phyloP scores from a whole-genome alignment of 2,888 invertebrate genomes.

The Girardia tigrina region DNA sequence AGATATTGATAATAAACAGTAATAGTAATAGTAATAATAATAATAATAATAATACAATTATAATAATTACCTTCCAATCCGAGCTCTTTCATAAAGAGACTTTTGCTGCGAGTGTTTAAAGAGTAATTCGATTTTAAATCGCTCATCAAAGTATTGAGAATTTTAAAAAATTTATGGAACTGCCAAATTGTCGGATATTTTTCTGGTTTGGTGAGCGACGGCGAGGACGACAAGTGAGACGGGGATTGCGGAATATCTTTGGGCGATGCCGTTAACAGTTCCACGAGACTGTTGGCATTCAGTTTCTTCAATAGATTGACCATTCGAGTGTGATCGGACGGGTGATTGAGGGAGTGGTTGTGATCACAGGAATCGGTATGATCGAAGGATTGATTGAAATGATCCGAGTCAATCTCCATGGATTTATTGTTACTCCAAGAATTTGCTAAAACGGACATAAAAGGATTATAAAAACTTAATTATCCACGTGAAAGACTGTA shows the following conservation, averaged over 20 bases:
- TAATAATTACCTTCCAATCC: slow-evolving; percentile 1
- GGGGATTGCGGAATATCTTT: neutral
- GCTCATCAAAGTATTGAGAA: neutral
- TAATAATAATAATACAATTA: neutral
- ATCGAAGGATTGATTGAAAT: too few species aligned
- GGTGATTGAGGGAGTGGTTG: too few species aligned
- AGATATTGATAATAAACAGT: neutral
- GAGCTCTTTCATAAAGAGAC: neutral
- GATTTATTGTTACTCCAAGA: neutral
- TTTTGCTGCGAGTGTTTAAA: neutral
- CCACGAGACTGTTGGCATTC: neutral
- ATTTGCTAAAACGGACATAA: too few species aligned
- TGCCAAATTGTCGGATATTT: slow-evolving; percentile 14
- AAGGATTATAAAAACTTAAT: too few species aligned
- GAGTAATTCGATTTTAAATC: neutral
- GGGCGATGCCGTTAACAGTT: neutral
- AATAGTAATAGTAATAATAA: neutral
- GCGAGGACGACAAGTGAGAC: neutral
- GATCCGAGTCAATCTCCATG: neutral
- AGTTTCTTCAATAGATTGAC: neutral
- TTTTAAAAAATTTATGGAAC: slow-evolving; percentile 11
- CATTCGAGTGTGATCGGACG: neutral
- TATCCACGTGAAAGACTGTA: too few species aligned
- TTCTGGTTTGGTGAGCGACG: neutral
- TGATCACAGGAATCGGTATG: too few species aligned